Percentiles rank a stretch among this genome's conserved stretches.
phyloP scores from a whole-genome alignment of 2,113 vertebrate genomes.

The Illadopsis cleaveri region DNA sequence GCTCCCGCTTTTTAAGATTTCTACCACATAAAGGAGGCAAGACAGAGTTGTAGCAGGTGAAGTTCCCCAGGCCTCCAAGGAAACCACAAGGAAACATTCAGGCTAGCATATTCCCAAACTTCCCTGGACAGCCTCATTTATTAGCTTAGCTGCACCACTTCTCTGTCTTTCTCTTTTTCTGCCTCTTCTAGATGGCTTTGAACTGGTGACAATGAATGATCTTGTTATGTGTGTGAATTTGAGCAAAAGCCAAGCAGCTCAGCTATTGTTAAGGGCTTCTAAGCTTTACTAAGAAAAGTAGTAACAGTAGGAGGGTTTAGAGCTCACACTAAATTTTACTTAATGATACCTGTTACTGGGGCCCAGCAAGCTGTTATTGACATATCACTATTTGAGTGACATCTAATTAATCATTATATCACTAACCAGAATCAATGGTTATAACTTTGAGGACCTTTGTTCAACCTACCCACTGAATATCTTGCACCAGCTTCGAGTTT shows the following conservation, averaged over 20 bases:
- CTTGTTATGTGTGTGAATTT: conserved; percentile 1
- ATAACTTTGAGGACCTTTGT: background rate
- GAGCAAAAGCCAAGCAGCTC: background rate
- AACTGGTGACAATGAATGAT: background rate
- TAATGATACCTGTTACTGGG: background rate
- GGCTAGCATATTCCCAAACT: background rate
- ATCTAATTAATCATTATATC: background rate
- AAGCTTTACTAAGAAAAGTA: conserved; percentile 7
- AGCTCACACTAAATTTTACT: background rate
- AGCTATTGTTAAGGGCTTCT: background rate
- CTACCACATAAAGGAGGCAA: background rate
- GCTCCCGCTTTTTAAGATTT: background rate
- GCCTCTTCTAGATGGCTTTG: background rate
- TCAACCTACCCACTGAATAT: background rate
- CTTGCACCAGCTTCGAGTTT: background rate
- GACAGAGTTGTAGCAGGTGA: background rate
- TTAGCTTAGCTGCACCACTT: background rate
- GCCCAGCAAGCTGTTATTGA: background rate
- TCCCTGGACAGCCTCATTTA: background rate
- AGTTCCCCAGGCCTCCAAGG: background rate
- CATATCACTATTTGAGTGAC: background rate
- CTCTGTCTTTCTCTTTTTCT: background rate
- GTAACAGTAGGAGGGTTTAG: background rate
- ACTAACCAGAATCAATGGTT: background rate
- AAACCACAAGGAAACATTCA: background rate